These are phyloP conservation scores for Anoura caudifer DNA, from an alignment of 2,113 vertebrate species.

Conservation along the genomic window DNA sequence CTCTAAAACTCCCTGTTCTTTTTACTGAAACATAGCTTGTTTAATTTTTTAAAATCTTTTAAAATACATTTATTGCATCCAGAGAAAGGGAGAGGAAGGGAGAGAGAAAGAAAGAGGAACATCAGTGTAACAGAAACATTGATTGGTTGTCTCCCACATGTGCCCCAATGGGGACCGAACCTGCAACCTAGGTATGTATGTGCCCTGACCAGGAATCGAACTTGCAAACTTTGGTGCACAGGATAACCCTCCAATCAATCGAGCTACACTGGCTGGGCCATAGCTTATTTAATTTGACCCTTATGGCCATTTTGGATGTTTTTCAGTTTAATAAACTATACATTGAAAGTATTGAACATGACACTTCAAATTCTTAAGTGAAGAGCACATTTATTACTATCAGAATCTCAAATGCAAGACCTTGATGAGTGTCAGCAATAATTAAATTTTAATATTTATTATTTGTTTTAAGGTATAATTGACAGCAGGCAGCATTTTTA, in stretches of 20 bases:
- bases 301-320: neutral
- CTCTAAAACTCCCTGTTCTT: neutral
- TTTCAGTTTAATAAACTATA: neutral
- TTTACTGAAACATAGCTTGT: neutral
- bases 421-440: neutral
- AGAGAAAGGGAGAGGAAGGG: no score
- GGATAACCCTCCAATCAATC: no score
- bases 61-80: no score
- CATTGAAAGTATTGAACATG: neutral
- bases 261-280: no score
- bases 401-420: neutral
- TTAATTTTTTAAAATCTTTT: neutral
- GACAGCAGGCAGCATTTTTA: neutral
- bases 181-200: no score
- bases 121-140: no score
- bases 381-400: neutral
- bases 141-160: no score
- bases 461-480: neutral
- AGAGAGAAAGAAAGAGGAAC: no score
- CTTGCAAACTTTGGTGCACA: no score
- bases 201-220: no score
- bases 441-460: neutral
- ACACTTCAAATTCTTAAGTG: slow-evolving; percentile 13
- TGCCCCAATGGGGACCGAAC: no score
- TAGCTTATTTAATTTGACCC: neutral